Conservation (phyloP, 2,797 vertebrate species). For the Ara ararauna region DNA sequence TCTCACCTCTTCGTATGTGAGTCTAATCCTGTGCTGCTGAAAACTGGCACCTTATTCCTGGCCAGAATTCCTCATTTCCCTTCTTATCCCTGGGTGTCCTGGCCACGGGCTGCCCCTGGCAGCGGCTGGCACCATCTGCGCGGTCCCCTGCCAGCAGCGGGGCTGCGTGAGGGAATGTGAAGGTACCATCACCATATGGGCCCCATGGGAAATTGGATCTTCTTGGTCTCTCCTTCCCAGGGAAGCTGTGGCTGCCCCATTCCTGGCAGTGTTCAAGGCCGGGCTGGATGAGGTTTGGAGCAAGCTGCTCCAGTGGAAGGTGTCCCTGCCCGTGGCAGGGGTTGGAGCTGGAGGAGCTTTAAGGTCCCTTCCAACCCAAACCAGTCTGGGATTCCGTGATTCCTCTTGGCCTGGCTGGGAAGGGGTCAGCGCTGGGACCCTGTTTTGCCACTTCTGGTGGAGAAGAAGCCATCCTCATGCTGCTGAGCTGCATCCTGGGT, state of each 20-base stretch:
- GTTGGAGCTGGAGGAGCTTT: not conserved
- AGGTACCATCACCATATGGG: not conserved
- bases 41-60: slow-evolving; percentile 30
- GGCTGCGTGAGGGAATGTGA: not conserved
- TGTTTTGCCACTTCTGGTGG: fast-evolving
- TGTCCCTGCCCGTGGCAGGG: no score
- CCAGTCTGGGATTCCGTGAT: not conserved
- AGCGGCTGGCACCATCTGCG: slow-evolving; percentile 33
- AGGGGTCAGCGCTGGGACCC: not conserved
- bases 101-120: slow-evolving; percentile 40
- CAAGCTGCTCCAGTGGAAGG: no score
- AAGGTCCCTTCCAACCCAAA: not conserved
- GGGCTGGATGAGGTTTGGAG: not conserved
- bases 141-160: fast-evolving
- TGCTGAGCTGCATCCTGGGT: not conserved
- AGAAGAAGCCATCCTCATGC: not conserved
- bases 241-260: not conserved
- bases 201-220: not conserved
- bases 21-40: not conserved
- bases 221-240: not conserved
- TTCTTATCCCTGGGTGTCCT: slow-evolving; percentile 25
- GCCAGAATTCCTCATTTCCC: slow-evolving; percentile 59
- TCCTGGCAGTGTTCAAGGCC: not conserved
- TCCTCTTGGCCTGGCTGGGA: not conserved
- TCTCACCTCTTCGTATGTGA: not conserved